Evolutionary conservation across 2,797 vertebrate species (phyloP), one percentile per base, ranked within the genome.

Genomic region (Poeciliopsis turneri): DNA sequence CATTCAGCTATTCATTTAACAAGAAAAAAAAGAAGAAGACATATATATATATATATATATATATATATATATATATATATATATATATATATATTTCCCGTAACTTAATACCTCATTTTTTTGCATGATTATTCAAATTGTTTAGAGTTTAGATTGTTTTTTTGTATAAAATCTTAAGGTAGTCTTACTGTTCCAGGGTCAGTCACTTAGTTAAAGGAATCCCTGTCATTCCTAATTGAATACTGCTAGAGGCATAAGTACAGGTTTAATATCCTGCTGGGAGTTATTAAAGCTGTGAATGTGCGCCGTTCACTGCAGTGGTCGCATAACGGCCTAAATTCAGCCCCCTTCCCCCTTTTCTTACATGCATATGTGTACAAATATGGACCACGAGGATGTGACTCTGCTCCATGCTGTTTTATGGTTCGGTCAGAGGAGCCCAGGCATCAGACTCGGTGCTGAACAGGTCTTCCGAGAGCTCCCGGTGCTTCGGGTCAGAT

Each of bases 221-320:
- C 28, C 79, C 77, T 79, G 84, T 86, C 68, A 43, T 68, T 78
- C 76, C 71, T 79, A 86, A 84, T 84, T 83, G 83, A 93, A 78
- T 72, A 23, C 83, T 80, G 84, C 79, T 90, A 86, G 78, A 92
- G 86, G 90, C 91, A 94, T 92, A 96, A 94, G 41, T 90, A 81
- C 83, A 76, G 86, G 71, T 93, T 92, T 89, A 95, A 82, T 76
- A 59, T 81, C 85, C 89, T 76, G 5, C 88, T 91, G 95, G 94
- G 94, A 94, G 90, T 84, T 90, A 93, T 95, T 94, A 95, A 91
- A 76, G 76, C 73, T 70, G 80, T 76, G 78, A 78, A 86, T 78
- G 86, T 86, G 85, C 88, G 88, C 90, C 86, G 72, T 84, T 92
- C 86, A 87, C 82, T 90, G 88, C 83, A 66, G 75, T 59, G 64